These are phyloP conservation scores for Leptestheria dahalacensis DNA, from an alignment of 1,140 invertebrate genomes.

Conservation along the genomic window DNA sequence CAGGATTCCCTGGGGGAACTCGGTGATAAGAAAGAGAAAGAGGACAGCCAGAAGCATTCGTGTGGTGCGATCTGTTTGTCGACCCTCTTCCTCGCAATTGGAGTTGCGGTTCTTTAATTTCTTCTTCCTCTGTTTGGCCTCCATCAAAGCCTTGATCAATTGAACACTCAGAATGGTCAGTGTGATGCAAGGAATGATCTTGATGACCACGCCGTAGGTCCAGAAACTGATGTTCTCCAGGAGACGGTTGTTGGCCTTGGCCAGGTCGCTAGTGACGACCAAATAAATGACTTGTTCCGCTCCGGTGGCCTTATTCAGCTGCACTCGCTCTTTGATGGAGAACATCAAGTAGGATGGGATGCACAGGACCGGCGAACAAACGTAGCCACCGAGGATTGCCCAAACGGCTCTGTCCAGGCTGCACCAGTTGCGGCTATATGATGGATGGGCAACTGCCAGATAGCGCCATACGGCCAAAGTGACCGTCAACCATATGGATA, in stretches of 20 bases:
- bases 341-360: conserved; percentile 59
- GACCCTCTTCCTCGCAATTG: neutral
- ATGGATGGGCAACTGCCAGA: conserved; percentile 48
- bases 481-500: conserved; percentile 72
- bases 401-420: conserved; percentile 49
- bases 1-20: conserved; percentile 64
- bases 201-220: conserved; percentile 70
- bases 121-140: conserved; percentile 49
- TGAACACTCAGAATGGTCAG: conserved; percentile 65
- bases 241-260: conserved; percentile 37
- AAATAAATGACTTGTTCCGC: conserved; percentile 32
- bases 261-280: conserved; percentile 39
- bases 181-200: conserved; percentile 66
- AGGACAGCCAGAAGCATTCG: conserved; percentile 77
- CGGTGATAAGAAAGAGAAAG: conserved; percentile 67
- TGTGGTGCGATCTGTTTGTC: conserved; percentile 54
- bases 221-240: conserved; percentile 67
- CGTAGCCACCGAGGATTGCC: conserved; percentile 53
- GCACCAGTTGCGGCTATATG: conserved; percentile 41
- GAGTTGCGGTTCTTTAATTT: conserved; percentile 39
- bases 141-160: conserved; percentile 40
- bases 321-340: conserved; percentile 29
- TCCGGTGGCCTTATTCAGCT: neutral
- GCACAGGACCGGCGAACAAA: conserved; percentile 57
- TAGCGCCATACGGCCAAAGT: conserved; percentile 61